Evolutionary conservation across 1,140 invertebrate genomes (phyloP).

Genomic region (Saccostrea glomerata): DNA sequence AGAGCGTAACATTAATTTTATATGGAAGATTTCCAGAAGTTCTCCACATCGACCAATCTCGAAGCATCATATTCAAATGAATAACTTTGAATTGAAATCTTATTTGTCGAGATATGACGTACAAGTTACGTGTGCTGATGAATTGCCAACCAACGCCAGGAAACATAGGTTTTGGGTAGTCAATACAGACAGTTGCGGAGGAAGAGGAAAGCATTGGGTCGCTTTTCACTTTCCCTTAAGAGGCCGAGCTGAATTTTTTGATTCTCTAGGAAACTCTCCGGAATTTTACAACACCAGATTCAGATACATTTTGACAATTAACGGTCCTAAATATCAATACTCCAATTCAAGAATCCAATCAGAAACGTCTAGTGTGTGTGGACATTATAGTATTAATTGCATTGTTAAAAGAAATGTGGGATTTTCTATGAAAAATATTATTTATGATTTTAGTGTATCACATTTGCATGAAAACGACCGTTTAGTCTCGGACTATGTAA

Average conservation of each 20-base stretch:
- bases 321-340: constrained; percentile 16
- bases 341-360: constrained; percentile 18
- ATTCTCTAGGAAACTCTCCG: constrained; percentile 37
- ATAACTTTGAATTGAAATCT: constrained; percentile 40
- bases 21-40: constrained; percentile 47
- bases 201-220: constrained; percentile 36
- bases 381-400: constrained; percentile 39
- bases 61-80: constrained; percentile 46
- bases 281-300: constrained; percentile 1
- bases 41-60: constrained; percentile 47
- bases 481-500: constrained; percentile 19
- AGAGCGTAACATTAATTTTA: constrained; percentile 51
- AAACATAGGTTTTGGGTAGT: constrained; percentile 38
- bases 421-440: background rate
- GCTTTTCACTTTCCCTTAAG: too few species aligned
- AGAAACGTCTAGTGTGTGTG: constrained; percentile 22
- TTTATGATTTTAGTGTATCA: background rate
- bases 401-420: background rate
- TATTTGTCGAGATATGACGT: background rate
- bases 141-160: background rate
- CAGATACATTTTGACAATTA: constrained; percentile 43
- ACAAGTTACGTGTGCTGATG: constrained; percentile 33
- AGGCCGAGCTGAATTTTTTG: constrained; percentile 36
- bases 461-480: background rate
- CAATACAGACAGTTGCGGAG: constrained; percentile 35